Evolutionary conservation across 2,113 vertebrate species (phyloP).

Genomic region (Daubentonia madagascariensis): DNA sequence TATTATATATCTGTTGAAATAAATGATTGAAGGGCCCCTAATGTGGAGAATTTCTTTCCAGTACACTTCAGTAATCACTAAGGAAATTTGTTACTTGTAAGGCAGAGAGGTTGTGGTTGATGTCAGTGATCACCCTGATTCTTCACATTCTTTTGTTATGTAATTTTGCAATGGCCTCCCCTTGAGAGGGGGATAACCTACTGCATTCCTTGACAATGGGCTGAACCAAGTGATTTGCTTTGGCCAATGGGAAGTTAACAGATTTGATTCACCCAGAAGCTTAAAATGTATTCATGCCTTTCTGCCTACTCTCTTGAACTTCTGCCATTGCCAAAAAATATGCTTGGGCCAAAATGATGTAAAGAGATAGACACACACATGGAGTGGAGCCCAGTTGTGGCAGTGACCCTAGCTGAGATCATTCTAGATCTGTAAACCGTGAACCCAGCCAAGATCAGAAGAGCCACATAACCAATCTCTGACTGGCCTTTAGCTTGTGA

Average conservation of each 20-base stretch:
- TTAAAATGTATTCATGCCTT: background rate
- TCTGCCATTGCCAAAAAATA: background rate
- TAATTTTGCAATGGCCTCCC: background rate
- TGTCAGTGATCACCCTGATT: background rate
- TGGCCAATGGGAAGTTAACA: background rate
- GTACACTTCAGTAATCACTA: background rate
- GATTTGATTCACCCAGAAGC: background rate
- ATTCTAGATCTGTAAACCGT: background rate
- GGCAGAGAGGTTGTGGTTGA: background rate
- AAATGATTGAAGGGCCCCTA: background rate
- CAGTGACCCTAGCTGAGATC: background rate
- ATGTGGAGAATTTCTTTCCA: background rate
- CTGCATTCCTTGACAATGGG: background rate
- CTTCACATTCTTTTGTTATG: background rate
- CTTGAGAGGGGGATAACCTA: background rate
- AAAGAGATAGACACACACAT: background rate
- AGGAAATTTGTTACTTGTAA: background rate
- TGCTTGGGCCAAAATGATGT: background rate
- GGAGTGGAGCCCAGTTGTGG: background rate
- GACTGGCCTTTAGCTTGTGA: background rate
- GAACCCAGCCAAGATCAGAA: background rate
- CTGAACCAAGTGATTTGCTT: background rate
- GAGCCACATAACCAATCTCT: background rate
- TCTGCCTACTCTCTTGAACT: background rate
- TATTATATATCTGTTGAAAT: background rate